Conservation (phyloP, 2,797 vertebrate genomes). For the Orientallactaga sibirica region DNA sequence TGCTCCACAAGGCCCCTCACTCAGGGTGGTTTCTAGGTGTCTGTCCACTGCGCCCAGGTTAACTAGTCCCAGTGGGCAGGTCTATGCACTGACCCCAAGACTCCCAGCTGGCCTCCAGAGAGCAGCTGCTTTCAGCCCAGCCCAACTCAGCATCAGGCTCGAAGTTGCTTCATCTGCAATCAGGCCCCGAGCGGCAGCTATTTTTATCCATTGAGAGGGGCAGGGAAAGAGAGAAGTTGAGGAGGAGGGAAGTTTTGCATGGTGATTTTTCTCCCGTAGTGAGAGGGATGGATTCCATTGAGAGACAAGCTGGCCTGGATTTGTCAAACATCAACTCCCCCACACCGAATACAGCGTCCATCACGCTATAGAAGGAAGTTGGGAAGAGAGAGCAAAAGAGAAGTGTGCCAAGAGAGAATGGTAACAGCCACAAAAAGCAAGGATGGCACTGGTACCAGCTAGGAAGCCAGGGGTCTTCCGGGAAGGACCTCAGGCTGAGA, state of each 20-base stretch:
- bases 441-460: neutral
- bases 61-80: neutral
- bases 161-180: constrained; percentile 2
- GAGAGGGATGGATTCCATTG: constrained; percentile 43
- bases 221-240: neutral
- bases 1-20: neutral
- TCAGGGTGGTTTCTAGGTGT: neutral
- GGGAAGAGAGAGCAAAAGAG: neutral
- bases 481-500: neutral
- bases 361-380: neutral
- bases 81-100: neutral
- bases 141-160: neutral
- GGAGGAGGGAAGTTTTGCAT: neutral
- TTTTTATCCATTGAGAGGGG: constrained; percentile 62
- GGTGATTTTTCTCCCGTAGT: constrained; percentile 1
- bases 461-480: neutral
- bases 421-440: constrained; percentile 15
- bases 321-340: neutral
- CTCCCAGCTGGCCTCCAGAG: accelerated
- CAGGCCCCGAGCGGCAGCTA: constrained; percentile 34
- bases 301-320: neutral
- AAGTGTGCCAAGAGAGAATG: neutral
- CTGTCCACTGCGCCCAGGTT: accelerated
- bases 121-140: constrained; percentile 63
- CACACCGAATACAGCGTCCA: neutral